Base-by-base conservation (phyloP, 1,140 invertebrate genomes). In the Cotesia typhae region DNA sequence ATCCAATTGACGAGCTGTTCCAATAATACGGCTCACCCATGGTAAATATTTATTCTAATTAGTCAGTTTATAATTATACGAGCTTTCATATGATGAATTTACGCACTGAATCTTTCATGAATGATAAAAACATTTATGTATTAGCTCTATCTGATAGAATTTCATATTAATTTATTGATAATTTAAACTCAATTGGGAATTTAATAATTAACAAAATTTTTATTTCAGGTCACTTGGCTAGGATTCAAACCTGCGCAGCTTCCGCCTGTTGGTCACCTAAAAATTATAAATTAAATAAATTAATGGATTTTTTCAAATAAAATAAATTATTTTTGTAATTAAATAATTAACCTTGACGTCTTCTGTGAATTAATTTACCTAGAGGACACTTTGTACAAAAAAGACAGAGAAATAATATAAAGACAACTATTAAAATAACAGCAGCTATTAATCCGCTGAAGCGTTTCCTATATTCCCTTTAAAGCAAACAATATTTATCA, bases 81-180 rank as follows among this genome's bases (percentile, higher is more conserved):
- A 28, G 28, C 28, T 47, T 69, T 52, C 73, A 75, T 72, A 78
- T 80, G 79, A 80, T 76, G 70, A 75, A 71, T 66, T 67, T 28
- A 60, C 9, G 3, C 37, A 57, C 72, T 79, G 75, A 79, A 80
- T 79, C 71, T 74, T 77, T 74, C 76, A 72, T 82, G 82, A 83
- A 78, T 80, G 79, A 74, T 59, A 72, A 75, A 59, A 74, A 57
- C 1, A 47, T 47, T 47, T 10, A 70, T 61, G 10, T 78, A 84
- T 84, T 85, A 84, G 81, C 82, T 85, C 82, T 83, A 85, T 81
- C 83, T 85, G 83, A 85, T 61, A 71, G 0, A 47, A 47, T 73
- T 37, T 28, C 28, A 28, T 67, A 10, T 70, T 70, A 61, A 57
- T 7, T 65, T 3, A 66, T 67, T 53, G 1, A 28, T 14, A 60